phyloP scores from a whole-genome alignment of 2,113 vertebrate genomes.

The Hemiscyllium ocellatum region DNA sequence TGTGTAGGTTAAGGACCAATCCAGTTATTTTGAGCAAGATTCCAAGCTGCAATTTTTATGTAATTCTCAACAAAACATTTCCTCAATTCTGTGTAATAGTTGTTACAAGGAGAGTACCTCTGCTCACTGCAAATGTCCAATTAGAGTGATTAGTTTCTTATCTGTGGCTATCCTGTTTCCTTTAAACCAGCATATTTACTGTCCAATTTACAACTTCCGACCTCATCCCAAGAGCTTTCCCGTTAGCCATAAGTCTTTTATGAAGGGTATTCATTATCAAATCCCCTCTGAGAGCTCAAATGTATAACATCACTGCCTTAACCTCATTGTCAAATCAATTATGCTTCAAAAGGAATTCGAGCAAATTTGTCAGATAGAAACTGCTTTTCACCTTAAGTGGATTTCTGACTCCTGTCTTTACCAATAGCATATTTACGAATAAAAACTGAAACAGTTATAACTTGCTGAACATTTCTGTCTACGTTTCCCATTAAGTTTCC shows the following conservation, averaged over 20 bases:
- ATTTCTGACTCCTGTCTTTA: neutral
- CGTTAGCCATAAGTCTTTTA: neutral
- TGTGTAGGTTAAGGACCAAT: neutral
- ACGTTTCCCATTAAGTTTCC: neutral
- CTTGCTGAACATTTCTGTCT: neutral
- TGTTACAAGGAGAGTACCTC: neutral
- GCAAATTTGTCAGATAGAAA: neutral
- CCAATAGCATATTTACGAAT: neutral
- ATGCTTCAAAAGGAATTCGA: neutral
- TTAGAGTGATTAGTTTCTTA: neutral
- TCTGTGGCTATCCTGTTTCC: constrained; percentile 12
- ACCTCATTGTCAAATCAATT: neutral
- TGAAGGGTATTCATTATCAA: constrained; percentile 25
- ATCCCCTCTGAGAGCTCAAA: neutral
- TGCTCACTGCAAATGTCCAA: constrained; percentile 6
- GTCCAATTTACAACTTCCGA: constrained; percentile 25
- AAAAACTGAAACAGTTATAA: too few species aligned
- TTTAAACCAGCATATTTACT: constrained; percentile 3
- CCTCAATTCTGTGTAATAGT: neutral
- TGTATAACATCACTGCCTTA: neutral
- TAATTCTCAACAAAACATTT: neutral
- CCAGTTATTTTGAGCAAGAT: neutral
- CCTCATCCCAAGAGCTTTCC: neutral
- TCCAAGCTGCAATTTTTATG: neutral
- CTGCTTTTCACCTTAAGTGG: neutral